Evolutionary conservation across 2,113 vertebrate genomes (phyloP).

Genomic region (Puffinus mauretanicus): DNA sequence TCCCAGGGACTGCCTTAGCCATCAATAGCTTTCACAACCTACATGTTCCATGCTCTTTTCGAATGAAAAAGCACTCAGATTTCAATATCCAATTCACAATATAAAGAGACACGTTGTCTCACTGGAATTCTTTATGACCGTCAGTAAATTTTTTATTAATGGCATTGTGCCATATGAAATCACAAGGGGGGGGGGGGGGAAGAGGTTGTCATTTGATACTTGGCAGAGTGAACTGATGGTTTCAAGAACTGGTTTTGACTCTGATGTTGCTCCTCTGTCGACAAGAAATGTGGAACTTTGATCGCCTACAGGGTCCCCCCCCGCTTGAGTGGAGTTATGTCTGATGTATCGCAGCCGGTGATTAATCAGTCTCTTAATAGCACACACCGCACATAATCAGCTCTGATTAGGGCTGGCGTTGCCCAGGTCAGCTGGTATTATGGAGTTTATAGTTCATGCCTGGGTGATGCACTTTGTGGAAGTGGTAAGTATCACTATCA

Average conservation of each 20-base stretch:
- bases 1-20: background rate
- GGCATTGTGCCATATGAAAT: background rate
- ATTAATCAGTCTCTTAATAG: background rate
- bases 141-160: background rate
- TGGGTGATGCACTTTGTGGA: background rate
- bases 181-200: accelerated
- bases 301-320: background rate
- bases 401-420: background rate
- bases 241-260: background rate
- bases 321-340: background rate
- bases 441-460: background rate
- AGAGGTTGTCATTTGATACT: background rate
- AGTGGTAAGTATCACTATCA: background rate
- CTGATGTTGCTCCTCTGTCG: background rate
- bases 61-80: background rate
- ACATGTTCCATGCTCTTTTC: background rate
- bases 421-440: background rate
- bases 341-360: background rate
- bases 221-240: background rate
- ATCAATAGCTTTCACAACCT: background rate
- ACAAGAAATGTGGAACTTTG: background rate
- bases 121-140: background rate
- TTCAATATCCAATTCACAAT: background rate
- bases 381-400: background rate
- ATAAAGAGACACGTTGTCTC: background rate